Evolutionary conservation across 2,113 vertebrate species (phyloP).

Genomic region (Gymnocephalus cernua): DNA sequence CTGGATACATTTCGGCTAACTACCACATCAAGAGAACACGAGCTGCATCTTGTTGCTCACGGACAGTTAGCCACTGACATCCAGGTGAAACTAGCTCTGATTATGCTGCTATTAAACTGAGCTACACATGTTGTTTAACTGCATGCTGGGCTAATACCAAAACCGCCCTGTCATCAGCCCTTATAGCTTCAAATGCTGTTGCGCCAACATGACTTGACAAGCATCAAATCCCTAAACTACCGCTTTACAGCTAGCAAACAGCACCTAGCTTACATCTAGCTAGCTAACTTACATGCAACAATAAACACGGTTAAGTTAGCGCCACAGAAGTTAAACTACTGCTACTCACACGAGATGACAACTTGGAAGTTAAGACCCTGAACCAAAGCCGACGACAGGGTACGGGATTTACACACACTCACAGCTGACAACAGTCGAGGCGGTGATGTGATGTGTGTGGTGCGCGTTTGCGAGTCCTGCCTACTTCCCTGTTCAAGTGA

Average conservation of each 20-base stretch:
- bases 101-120: neutral
- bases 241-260: neutral
- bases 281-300: neutral
- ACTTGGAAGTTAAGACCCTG: slow-evolving; percentile 12
- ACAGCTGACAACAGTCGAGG: neutral
- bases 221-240: neutral
- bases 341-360: slow-evolving; percentile 62
- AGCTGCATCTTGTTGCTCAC: neutral
- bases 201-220: slow-evolving; percentile 5
- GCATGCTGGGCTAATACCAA: neutral
- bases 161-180: slow-evolving; percentile 10
- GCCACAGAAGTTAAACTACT: neutral
- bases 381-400: neutral
- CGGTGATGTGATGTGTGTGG: neutral
- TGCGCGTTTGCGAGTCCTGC: slow-evolving; percentile 21
- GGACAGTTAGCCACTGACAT: neutral
- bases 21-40: neutral
- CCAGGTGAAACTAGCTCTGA: neutral
- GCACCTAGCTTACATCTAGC: slow-evolving; percentile 15
- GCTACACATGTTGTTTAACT: neutral
- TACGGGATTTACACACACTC: neutral
- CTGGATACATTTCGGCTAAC: slow-evolving; percentile 1
- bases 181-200: slow-evolving; percentile 18
- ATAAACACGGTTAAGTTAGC: neutral
- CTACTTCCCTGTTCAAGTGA: slow-evolving; percentile 76